Percentiles rank a stretch among this genome's conserved stretches.
Conservation (phyloP, 2,113 vertebrate species). For the Heterocephalus glaber region DNA sequence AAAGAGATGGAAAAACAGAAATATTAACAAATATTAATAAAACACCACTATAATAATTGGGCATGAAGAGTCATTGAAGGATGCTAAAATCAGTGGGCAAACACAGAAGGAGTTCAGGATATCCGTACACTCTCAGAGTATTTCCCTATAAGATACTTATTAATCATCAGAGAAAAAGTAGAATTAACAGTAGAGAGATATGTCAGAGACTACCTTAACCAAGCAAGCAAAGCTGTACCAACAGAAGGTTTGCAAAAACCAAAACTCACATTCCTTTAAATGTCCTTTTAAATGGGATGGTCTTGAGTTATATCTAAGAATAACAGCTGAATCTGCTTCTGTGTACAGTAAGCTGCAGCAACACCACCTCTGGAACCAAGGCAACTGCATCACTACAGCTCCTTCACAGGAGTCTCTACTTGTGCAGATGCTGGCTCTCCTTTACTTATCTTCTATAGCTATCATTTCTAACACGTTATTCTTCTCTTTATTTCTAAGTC, state of each 20-base stretch:
- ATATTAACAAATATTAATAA: background rate
- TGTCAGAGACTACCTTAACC: background rate
- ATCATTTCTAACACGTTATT: background rate
- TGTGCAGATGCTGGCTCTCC: background rate
- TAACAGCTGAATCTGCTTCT: background rate
- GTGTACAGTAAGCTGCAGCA: background rate
- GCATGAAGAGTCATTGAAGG: background rate
- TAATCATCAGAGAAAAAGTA: background rate
- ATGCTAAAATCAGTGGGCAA: background rate
- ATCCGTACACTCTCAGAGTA: background rate
- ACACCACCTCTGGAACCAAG: background rate
- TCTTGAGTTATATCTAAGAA: background rate
- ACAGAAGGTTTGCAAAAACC: background rate
- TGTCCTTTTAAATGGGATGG: background rate
- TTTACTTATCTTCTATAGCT: background rate
- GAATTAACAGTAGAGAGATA: background rate
- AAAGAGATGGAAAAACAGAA: background rate
- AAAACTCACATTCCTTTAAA: background rate
- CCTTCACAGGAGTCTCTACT: background rate
- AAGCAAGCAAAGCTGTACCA: background rate
- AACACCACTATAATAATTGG: background rate
- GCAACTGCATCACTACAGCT: fast-evolving
- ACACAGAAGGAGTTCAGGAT: background rate
- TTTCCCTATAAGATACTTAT: background rate
- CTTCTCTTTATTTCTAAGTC: background rate